Evolutionary conservation across 2,888 invertebrate species (phyloP).

Genomic region (Amblyteles armatorius): DNA sequence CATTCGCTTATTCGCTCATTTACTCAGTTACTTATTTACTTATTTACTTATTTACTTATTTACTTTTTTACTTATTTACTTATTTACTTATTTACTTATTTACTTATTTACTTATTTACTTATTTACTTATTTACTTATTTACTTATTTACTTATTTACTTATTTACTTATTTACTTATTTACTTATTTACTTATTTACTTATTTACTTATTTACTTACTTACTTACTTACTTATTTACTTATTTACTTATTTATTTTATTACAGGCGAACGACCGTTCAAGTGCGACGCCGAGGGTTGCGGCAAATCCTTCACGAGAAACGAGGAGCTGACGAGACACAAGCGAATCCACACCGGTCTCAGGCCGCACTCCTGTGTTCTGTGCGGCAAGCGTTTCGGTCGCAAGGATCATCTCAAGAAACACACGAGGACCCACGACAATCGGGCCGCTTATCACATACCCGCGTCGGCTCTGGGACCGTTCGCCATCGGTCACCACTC

Average conservation of each 20-base stretch:
- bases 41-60: neutral
- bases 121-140: no score
- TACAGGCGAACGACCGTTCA: conserved; percentile 93
- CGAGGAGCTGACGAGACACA: conserved; percentile 96
- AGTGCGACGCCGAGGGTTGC: conserved; percentile 93
- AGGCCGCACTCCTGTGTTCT: conserved; percentile 94
- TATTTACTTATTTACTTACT: neutral
- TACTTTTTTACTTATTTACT: neutral
- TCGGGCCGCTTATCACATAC: conserved; percentile 73
- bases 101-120: no score
- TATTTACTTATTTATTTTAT: conserved; percentile 25
- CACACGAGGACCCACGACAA: conserved; percentile 93
- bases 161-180: no score
- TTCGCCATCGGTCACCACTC: conserved; percentile 68
- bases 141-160: neutral
- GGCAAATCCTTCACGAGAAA: conserved; percentile 96
- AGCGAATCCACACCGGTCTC: conserved; percentile 94
- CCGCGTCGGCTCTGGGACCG: conserved; percentile 71
- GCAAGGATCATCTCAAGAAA: conserved; percentile 97
- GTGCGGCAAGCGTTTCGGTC: conserved; percentile 96
- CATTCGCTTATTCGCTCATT: neutral
- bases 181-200: no score
- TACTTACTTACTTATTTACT: conserved; percentile 2
- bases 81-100: no score
- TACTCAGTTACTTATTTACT: neutral